These are phyloP conservation scores for Pelochelys cantorii DNA, from an alignment of 2,797 vertebrate genomes.

Conservation along the genomic window DNA sequence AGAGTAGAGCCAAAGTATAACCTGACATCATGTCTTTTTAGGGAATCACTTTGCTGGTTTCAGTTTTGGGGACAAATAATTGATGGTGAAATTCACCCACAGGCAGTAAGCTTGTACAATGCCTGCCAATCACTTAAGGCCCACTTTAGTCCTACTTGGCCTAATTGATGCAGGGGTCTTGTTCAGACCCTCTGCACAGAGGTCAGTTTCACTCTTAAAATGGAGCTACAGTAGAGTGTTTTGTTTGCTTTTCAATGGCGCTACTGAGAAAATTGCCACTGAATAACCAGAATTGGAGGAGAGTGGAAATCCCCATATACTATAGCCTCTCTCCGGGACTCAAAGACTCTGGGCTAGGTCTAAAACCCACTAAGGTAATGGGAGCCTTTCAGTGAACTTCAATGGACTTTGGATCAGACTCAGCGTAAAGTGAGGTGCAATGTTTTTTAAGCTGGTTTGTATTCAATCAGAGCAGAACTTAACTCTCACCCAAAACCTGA, in stretches of 20 bases:
- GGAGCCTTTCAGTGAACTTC: background rate
- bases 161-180: background rate
- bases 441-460: background rate
- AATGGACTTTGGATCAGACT: background rate
- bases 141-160: background rate
- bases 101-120: background rate
- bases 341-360: background rate
- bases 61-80: background rate
- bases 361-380: constrained; percentile 25
- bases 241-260: constrained; percentile 25
- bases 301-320: constrained; percentile 6
- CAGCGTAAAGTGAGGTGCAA: background rate
- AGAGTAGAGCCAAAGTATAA: background rate
- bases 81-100: background rate
- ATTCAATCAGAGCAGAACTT: constrained; percentile 51
- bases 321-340: background rate
- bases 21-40: constrained; percentile 33
- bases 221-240: constrained; percentile 13
- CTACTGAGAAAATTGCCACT: constrained; percentile 8
- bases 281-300: background rate
- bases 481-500: constrained; percentile 37
- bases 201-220: background rate
- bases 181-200: background rate
- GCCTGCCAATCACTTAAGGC: background rate
- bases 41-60: background rate